Percentiles rank a stretch among this genome's conserved stretches.
phyloP scores from a whole-genome alignment of 2,888 invertebrate species.

The Siphlonurus alternatus region DNA sequence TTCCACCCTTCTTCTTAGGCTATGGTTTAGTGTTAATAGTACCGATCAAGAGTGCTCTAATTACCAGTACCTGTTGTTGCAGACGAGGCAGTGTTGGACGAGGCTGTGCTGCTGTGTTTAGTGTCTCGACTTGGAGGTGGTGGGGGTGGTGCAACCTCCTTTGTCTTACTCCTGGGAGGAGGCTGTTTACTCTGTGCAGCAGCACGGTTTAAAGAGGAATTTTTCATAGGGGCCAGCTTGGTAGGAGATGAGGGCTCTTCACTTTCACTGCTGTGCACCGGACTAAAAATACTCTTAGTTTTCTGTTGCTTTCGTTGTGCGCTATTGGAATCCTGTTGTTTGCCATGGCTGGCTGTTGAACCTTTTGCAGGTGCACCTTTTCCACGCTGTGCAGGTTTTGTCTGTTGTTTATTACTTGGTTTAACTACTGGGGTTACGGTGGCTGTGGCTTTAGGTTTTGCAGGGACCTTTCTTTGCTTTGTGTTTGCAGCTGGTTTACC shows the following conservation, averaged over 20 bases:
- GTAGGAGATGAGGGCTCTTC: conserved; percentile 24
- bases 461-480: conserved; percentile 29
- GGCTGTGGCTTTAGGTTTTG: conserved; percentile 39
- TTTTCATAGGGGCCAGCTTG: conserved; percentile 28
- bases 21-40: too few relatives aligned
- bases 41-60: too few relatives aligned
- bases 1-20: too few relatives aligned
- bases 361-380: conserved; percentile 24
- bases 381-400: conserved; percentile 11
- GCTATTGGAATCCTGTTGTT: conserved; percentile 31
- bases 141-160: conserved; percentile 18
- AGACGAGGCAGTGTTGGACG: conserved; percentile 16
- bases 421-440: conserved; percentile 22
- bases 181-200: conserved; percentile 17
- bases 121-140: conserved; percentile 7
- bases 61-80: conserved; percentile 15
- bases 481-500: conserved; percentile 26
- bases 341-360: conserved; percentile 24
- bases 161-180: conserved; percentile 25
- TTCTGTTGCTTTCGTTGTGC: conserved; percentile 14
- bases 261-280: conserved; percentile 57
- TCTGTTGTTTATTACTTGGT: conserved; percentile 12
- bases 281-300: conserved; percentile 50
- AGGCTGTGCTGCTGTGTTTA: conserved; percentile 8
- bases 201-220: conserved; percentile 19